Conservation (phyloP, 2,113 vertebrate species). For the Bubalus kerabau region DNA sequence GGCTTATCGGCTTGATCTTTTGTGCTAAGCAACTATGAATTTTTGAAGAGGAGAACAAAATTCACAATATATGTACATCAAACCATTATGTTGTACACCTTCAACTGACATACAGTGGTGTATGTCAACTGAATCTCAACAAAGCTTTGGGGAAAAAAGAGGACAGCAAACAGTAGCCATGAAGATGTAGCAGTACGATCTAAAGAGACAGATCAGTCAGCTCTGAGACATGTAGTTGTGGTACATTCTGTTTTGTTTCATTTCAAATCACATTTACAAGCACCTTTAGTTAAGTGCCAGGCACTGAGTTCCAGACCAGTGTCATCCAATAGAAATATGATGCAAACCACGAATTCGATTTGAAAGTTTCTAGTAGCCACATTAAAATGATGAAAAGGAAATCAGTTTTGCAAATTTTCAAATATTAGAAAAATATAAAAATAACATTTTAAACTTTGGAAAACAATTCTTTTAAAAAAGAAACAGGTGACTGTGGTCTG, state of each 20-base stretch:
- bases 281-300: background rate
- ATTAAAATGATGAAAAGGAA: background rate
- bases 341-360: background rate
- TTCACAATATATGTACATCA: background rate
- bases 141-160: too few species aligned
- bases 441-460: background rate
- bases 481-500: background rate
- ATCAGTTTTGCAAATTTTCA: background rate
- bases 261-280: background rate
- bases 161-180: background rate
- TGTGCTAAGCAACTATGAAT: background rate
- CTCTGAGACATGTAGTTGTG: background rate
- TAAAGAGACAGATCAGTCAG: background rate
- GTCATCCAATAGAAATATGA: background rate
- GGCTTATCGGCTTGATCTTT: background rate
- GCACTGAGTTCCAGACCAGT: background rate
- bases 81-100: background rate
- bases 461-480: background rate
- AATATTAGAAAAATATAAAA: background rate
- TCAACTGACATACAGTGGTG: background rate
- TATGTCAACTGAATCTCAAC: background rate
- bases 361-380: background rate
- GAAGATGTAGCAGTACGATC: background rate
- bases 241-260: background rate
- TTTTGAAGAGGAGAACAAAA: background rate